Evolutionary conservation across 2,797 vertebrate genomes (phyloP).

Genomic region (Sandelia bainsii): DNA sequence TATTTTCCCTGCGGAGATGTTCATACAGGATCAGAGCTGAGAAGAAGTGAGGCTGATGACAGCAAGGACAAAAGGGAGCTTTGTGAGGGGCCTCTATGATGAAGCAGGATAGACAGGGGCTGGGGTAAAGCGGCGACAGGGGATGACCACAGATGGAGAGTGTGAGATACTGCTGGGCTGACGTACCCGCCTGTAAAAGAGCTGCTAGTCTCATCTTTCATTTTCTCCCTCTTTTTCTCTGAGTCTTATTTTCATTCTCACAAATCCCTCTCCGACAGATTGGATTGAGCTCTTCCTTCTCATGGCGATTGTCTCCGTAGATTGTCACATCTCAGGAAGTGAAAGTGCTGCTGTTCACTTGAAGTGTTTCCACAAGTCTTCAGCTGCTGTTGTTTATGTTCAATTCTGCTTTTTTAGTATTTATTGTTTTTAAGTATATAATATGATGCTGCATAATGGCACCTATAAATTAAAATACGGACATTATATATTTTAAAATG

Average conservation of each 20-base stretch:
- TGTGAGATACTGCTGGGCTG: conserved; percentile 73
- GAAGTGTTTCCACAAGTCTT: too few species aligned
- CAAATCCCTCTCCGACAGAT: conserved; percentile 69
- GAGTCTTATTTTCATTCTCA: conserved; percentile 73
- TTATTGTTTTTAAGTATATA: too few species aligned
- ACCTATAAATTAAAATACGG: too few species aligned
- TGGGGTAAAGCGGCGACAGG: conserved; percentile 59
- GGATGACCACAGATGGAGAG: conserved; percentile 65
- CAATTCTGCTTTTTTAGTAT: too few species aligned
- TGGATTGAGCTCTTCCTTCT: conserved; percentile 63
- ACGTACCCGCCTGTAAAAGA: conserved; percentile 66
- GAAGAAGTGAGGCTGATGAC: conserved; percentile 72
- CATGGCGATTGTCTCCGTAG: conserved; percentile 66
- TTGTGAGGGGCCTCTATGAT: conserved; percentile 75
- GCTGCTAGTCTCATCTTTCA: conserved; percentile 57
- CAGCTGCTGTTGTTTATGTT: too few species aligned
- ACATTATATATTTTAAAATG: too few species aligned
- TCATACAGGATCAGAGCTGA: conserved; percentile 68
- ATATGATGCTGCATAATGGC: too few species aligned
- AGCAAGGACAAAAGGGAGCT: conserved; percentile 76
- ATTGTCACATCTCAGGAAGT: conserved; percentile 50
- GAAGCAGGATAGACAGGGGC: conserved; percentile 43
- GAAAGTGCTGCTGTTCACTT: conserved; percentile 30
- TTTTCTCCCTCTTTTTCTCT: conserved; percentile 54
- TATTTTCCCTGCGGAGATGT: conserved; percentile 74